phyloP scores from a whole-genome alignment of 2,888 invertebrate genomes.

The Drosophila paucipuncta region DNA sequence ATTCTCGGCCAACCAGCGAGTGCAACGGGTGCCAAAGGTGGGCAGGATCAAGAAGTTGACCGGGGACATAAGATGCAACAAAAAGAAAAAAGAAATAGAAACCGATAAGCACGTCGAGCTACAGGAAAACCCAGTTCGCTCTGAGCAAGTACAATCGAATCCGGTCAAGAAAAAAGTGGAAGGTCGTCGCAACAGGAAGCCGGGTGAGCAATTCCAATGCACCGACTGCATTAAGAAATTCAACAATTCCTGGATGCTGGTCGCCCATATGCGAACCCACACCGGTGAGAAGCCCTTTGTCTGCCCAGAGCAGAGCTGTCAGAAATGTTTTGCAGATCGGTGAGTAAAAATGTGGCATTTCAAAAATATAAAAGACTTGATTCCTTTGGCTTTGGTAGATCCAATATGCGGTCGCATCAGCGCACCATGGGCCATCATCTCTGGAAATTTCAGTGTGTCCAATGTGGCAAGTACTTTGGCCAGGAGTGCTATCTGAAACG shows the following conservation, averaged over 20 bases:
- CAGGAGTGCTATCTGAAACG: slow-evolving; percentile 89
- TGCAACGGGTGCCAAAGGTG: background rate
- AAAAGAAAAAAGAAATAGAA: background rate
- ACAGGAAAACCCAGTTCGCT: background rate
- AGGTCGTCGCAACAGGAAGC: slow-evolving; percentile 44
- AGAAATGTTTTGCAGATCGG: slow-evolving; percentile 88
- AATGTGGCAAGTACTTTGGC: slow-evolving; percentile 90
- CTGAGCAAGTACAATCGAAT: background rate
- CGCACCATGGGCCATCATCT: slow-evolving; percentile 89
- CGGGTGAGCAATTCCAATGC: slow-evolving; percentile 71
- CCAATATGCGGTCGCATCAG: slow-evolving; percentile 90
- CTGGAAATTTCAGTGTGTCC: slow-evolving; percentile 89
- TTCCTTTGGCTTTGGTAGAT: slow-evolving; percentile 84
- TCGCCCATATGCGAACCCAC: slow-evolving; percentile 89
- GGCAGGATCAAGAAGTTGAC: slow-evolving; percentile 43
- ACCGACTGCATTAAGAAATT: slow-evolving; percentile 88
- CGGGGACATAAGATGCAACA: slow-evolving; percentile 18
- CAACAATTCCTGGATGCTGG: slow-evolving; percentile 90
- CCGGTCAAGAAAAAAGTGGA: slow-evolving; percentile 19
- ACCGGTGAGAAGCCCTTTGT: slow-evolving; percentile 90
- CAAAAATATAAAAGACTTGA: background rate
- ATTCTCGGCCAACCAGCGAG: background rate
- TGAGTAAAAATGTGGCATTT: slow-evolving; percentile 8
- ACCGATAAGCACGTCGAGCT: background rate
- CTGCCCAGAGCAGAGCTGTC: slow-evolving; percentile 88